Conservation (phyloP, 2,888 invertebrate species). For the Lycocerus yunnanus region DNA sequence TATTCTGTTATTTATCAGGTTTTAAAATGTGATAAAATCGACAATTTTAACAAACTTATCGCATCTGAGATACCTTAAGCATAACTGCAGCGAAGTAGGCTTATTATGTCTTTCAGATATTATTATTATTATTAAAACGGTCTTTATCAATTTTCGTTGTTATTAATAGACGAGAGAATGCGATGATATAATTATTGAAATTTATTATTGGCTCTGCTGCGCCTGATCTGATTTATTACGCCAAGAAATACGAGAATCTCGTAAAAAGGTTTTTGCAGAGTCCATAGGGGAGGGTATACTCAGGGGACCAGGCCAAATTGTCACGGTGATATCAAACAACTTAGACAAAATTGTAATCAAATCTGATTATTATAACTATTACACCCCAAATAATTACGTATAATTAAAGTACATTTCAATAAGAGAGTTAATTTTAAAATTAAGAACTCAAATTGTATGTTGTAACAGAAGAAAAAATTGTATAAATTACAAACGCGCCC, state of each 20-base stretch:
- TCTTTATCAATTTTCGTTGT: conserved; percentile 34
- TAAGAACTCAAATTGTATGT: conserved; percentile 55
- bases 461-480: conserved; percentile 30
- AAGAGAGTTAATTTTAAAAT: conserved; percentile 44
- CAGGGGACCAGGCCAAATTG: conserved; percentile 60
- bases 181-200: not conserved
- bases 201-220: conserved; percentile 18
- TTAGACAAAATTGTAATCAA: conserved; percentile 55
- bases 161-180: not conserved
- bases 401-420: conserved; percentile 53
- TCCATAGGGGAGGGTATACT: conserved; percentile 53
- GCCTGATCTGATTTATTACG: conserved; percentile 24
- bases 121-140: conserved; percentile 30
- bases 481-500: conserved; percentile 38
- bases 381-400: conserved; percentile 48
- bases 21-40: conserved; percentile 49
- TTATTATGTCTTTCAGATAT: conserved; percentile 41
- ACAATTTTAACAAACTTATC: conserved; percentile 50
- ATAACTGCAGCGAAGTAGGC: conserved; percentile 30
- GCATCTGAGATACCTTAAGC: conserved; percentile 44
- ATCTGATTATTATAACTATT: conserved; percentile 45
- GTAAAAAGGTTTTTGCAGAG: conserved; percentile 13
- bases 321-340: conserved; percentile 58
- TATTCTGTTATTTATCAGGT: conserved; percentile 36
- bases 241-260: conserved; percentile 20